Base-by-base conservation (phyloP, 1,140 invertebrate genomes). In the Archegozetes longisetosus region DNA sequence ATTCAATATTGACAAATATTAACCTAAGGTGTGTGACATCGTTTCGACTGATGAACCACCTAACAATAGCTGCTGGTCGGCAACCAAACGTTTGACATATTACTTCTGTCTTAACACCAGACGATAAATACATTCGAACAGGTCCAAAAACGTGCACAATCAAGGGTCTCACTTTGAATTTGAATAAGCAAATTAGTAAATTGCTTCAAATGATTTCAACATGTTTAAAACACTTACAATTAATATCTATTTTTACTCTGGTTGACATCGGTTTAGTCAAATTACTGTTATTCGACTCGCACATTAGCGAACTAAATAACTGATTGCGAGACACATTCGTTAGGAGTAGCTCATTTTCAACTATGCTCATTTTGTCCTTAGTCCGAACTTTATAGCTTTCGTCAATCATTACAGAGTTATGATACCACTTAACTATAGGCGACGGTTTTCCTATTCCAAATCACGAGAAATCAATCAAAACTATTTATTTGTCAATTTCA, bases 271-370 rank as follows among this genome's bases (percentile, higher is more conserved):
- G 81, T 49, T 79, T 80, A 27, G 84, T 81, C 24, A 88, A 78
- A 65, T 81, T 77, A 4, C 85, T 88, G 70, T 90, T 90, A 64
- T 80, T 76, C n/a, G 86, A 85, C 69, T 85, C 82, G 69, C 86
- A 90, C 47, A 84, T 86, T 70, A 88, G 85, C 63, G 85, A 82
- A 2, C 84, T 81, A 58, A 84, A 6, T 25, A 26, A 29, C 22
- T 12, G 26, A 46, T 6, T 28, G 22, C 53, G 53, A 28, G 23
- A 12, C 14, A 55, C 9, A 9, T 26, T 20, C 17, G 23, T n/a
- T 26, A 55, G 24, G 53, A n/a, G 13, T 26, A 55, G 23, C 53
- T 9, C 26, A 23, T 25, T 55, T 12, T 29, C 28, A 6, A 55
- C 49, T 23, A 51, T 6, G 14, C 9, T n/a, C 6, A 9, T 12